A percentile compares a stretch with the other conserved stretches of the same genome.
Evolutionary conservation across 2,888 invertebrate genomes (phyloP).

Genomic region (Metellina segmentata): DNA sequence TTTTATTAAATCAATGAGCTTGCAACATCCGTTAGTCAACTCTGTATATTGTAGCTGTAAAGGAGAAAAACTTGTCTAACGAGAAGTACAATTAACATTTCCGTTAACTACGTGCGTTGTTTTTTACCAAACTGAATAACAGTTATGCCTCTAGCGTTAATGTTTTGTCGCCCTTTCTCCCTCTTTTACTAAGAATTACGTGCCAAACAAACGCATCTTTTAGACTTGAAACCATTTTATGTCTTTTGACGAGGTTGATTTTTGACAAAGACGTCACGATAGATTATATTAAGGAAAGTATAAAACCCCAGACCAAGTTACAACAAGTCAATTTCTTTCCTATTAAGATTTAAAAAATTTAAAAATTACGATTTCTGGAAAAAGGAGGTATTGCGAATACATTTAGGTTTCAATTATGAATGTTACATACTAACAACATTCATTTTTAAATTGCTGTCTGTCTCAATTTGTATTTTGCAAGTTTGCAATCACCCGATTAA

Average conservation of each 20-base stretch:
- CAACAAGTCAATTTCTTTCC: too few species aligned
- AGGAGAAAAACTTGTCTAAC: constrained; percentile 37
- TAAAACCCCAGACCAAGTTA: too few species aligned
- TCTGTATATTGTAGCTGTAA: neutral
- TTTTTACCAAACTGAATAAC: constrained; percentile 4
- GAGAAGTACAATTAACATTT: constrained; percentile 40
- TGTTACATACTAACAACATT: too few species aligned
- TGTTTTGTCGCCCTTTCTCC: neutral
- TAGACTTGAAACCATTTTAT: neutral
- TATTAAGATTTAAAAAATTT: too few species aligned
- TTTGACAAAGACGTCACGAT: too few species aligned
- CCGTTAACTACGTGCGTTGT: constrained; percentile 54
- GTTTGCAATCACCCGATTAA: too few species aligned
- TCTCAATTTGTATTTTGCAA: too few species aligned
- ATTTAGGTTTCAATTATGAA: too few species aligned
- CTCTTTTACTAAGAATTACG: neutral
- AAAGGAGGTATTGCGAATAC: too few species aligned
- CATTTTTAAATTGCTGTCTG: too few species aligned
- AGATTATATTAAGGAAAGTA: too few species aligned
- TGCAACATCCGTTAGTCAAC: constrained; percentile 28
- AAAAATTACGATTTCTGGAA: too few species aligned
- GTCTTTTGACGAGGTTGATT: neutral
- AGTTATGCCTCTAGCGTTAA: constrained; percentile 8
- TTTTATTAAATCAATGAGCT: neutral
- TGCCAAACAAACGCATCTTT: neutral